Conservation (phyloP, 2,888 invertebrate genomes). For the Phlogophora meticulosa region DNA sequence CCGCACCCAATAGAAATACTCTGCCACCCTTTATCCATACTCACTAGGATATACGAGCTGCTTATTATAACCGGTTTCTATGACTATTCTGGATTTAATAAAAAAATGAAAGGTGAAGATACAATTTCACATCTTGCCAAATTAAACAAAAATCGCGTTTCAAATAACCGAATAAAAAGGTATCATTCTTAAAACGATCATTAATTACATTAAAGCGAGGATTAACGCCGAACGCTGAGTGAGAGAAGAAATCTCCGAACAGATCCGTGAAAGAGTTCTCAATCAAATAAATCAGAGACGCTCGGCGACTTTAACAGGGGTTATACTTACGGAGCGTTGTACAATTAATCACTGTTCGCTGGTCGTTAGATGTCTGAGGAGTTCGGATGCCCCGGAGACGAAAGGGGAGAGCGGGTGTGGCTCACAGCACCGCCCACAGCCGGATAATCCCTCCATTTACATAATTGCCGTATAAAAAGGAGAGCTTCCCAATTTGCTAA, state of each 20-base stretch:
- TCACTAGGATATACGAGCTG: too few relatives aligned
- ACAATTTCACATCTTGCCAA: not conserved
- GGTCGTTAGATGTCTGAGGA: constrained; percentile 85
- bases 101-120: not conserved
- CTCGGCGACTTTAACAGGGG: constrained; percentile 76
- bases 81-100: too few relatives aligned
- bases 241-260: constrained; percentile 77
- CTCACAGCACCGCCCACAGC: constrained; percentile 86
- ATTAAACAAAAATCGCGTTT: constrained; percentile 4
- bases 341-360: constrained; percentile 88
- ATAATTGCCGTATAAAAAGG: constrained; percentile 91
- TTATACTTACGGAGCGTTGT: constrained; percentile 58
- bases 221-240: constrained; percentile 64
- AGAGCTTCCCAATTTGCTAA: constrained; percentile 91
- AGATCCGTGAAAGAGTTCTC: constrained; percentile 81
- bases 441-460: constrained; percentile 91
- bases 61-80: too few relatives aligned
- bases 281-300: constrained; percentile 86
- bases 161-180: constrained; percentile 33
- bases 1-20: too few relatives aligned
- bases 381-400: constrained; percentile 80
- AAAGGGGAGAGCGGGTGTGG: constrained; percentile 86
- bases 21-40: too few relatives aligned
- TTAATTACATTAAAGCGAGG: constrained; percentile 66
- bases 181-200: constrained; percentile 54